Evolutionary conservation across 2,113 vertebrate species (phyloP), one percentile per base, ranked within the genome.

Genomic region (Cyphomyrus plagiostoma): DNA sequence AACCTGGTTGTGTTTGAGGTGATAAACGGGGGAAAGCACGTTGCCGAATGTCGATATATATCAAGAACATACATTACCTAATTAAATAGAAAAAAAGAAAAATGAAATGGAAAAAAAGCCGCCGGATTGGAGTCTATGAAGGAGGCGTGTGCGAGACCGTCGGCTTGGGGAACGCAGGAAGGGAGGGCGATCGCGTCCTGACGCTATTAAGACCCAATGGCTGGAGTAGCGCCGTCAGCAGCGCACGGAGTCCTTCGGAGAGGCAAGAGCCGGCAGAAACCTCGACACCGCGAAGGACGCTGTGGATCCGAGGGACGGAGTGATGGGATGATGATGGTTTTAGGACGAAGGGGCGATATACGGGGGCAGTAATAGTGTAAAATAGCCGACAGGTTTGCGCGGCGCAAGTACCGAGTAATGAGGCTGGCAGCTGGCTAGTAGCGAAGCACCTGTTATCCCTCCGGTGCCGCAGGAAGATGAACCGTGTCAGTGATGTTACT

Each of bases 191-290:
- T 93, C 91, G 90, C 90, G 94, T 94, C 93, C 94, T 91, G 94
- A 93, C 95, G 91, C 93, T 94, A 95, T 95, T 95, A 95, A 96
- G 94, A 95, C 94, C 94, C 93, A 93, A 95, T 95, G 95, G 94
- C 94, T 93, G 93, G 93, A 89, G 93, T 91, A 93, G 94, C 93
- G 94, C 94, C 93, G 93, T 91, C 93, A 95, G 92, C 94, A 95
- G 93, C 94, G 90, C 92, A 86, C 92, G 84, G 83, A 90, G 80
- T 90, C 91, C 90, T 92, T 88, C 90, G 91, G 92, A 89, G 56
- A 92, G 93, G 93, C 92, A 90, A 89, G 91, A 94, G 93, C 92
- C 89, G 70, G 89, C 91, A 90, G 86, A 56, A 86, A 88, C 50
- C 46, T 53, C 70, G 7, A 30, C 70, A 62, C 30, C 52, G 35